These are phyloP conservation scores for Gymnodraco acuticeps DNA, from an alignment of 2,797 vertebrate genomes.

Conservation along the genomic window DNA sequence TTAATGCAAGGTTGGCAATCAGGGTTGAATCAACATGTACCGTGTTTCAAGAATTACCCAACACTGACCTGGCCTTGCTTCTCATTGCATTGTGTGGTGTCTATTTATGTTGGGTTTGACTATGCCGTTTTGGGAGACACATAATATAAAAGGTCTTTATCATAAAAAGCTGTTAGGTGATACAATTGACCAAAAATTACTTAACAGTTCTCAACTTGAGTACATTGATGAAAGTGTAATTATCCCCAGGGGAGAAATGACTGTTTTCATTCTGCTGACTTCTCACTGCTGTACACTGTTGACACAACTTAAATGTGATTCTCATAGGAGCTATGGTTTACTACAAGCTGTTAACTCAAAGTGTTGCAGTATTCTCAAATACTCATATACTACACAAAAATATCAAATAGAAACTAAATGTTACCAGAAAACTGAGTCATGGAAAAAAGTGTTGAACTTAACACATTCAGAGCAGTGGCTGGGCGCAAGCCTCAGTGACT, in stretches of 20 bases:
- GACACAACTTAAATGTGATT: slow-evolving; percentile 18
- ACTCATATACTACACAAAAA: background rate
- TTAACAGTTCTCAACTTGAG: slow-evolving; percentile 21
- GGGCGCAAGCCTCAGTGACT: slow-evolving; percentile 34
- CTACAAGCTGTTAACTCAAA: slow-evolving; percentile 10
- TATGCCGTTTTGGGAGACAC: background rate
- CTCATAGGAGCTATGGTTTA: slow-evolving; percentile 27
- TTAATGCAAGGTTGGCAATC: slow-evolving; percentile 19
- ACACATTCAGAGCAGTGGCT: slow-evolving; percentile 40
- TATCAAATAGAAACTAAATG: slow-evolving; percentile 15
- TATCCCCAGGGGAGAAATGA: slow-evolving; percentile 4
- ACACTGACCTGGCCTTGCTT: slow-evolving; percentile 29
- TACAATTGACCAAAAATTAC: background rate
- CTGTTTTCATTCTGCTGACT: slow-evolving; percentile 14
- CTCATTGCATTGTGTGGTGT: slow-evolving; percentile 4
- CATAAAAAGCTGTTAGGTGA: background rate
- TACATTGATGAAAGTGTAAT: slow-evolving; percentile 12
- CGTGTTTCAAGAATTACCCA: slow-evolving; percentile 24
- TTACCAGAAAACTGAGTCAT: slow-evolving; percentile 7
- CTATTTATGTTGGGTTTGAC: slow-evolving; percentile 10
- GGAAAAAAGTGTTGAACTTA: slow-evolving; percentile 16
- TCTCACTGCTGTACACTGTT: slow-evolving; percentile 3
- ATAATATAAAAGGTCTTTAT: slow-evolving; percentile 10
- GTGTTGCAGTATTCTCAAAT: background rate
- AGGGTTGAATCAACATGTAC: background rate